Conservation (phyloP, 2,113 vertebrate genomes). For the Labeo rohita region DNA sequence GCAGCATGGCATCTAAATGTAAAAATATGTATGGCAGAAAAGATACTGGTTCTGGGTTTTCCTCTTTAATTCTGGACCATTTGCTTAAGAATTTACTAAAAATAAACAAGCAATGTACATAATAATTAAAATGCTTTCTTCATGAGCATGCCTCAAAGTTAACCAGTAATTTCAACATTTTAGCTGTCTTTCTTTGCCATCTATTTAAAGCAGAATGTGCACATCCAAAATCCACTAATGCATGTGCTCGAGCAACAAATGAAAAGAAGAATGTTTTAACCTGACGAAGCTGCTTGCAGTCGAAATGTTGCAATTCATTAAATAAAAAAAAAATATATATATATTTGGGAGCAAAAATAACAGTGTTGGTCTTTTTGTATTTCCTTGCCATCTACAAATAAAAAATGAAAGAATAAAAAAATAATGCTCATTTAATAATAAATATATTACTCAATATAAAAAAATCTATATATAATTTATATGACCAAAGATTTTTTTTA, state of each 20-base stretch:
- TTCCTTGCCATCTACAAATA: no score
- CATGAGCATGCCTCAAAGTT: not conserved
- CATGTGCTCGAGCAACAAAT: no score
- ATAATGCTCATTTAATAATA: no score
- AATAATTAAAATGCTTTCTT: no score
- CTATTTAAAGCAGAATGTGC: no score
- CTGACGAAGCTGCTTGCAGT: not conserved
- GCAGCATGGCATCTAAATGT: not conserved
- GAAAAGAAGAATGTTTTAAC: not conserved
- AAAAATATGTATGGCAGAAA: not conserved
- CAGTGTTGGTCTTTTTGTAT: no score
- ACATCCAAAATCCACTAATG: not conserved
- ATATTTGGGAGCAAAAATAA: no score
- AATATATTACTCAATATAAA: no score
- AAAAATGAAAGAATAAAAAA: no score
- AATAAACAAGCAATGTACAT: not conserved
- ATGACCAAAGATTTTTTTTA: no score
- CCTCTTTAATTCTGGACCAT: not conserved
- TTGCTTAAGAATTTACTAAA: not conserved
- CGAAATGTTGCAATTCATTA: not conserved
- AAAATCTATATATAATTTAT: no score
- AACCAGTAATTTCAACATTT: not conserved
- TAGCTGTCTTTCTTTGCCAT: no score
- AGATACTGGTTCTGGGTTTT: not conserved
- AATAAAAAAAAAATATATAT: not conserved